These are phyloP conservation scores for Sandelia bainsii DNA, from an alignment of 2,797 vertebrate genomes.

Conservation along the genomic window DNA sequence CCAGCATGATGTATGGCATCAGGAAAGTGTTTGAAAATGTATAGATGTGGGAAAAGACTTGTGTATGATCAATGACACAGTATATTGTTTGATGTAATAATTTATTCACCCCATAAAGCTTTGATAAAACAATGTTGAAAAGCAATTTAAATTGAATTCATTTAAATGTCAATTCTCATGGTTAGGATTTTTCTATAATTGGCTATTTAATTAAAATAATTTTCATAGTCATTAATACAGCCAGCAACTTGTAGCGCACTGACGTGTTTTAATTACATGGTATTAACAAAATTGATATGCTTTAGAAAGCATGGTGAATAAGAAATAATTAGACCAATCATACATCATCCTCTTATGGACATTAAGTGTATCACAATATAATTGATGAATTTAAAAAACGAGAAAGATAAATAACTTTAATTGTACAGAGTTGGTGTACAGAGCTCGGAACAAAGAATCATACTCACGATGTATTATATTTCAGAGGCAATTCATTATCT, in stretches of 20 bases:
- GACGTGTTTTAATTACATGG: slow-evolving; percentile 99
- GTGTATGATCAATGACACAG: slow-evolving; percentile 97
- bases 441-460: slow-evolving; percentile 81
- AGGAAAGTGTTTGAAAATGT: slow-evolving; percentile 84
- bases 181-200: slow-evolving; percentile 99
- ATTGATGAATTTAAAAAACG: slow-evolving; percentile 88
- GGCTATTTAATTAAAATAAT: slow-evolving; percentile 99
- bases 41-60: slow-evolving; percentile 88
- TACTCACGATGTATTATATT: slow-evolving; percentile 81
- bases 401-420: slow-evolving; percentile 90
- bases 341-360: slow-evolving; percentile 97
- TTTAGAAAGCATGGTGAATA: slow-evolving; percentile 99
- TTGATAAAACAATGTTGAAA: slow-evolving; percentile 99
- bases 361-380: slow-evolving; percentile 91
- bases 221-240: slow-evolving; percentile 99
- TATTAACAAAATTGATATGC: slow-evolving; percentile 99
- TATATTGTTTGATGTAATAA: slow-evolving; percentile 99
- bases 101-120: slow-evolving; percentile 99
- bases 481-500: slow-evolving; percentile 83
- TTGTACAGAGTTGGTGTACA: slow-evolving; percentile 84
- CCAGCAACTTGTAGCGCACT: slow-evolving; percentile 99
- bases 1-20: slow-evolving; percentile 78
- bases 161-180: slow-evolving; percentile 99
- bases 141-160: slow-evolving; percentile 99
- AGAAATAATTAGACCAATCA: slow-evolving; percentile 99